Percentiles rank a stretch among this genome's conserved stretches.
These are phyloP conservation scores for Elachura formosa DNA, from an alignment of 2,113 vertebrate species.

Conservation along the genomic window DNA sequence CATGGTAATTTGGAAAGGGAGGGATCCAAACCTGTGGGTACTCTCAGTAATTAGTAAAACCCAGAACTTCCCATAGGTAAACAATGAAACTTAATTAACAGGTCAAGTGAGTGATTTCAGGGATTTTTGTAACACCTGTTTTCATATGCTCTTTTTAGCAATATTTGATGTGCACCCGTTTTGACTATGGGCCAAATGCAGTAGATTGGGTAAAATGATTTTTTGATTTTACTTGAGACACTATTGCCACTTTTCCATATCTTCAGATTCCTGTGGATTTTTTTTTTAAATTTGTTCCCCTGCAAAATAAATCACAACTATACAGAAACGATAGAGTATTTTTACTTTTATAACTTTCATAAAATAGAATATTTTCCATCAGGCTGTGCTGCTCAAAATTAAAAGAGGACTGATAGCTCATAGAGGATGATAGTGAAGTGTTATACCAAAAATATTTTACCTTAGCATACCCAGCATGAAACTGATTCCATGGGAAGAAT, in stretches of 20 bases:
- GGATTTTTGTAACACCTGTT: slow-evolving; percentile 60
- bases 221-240: background rate
- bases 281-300: background rate
- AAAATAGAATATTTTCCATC: background rate
- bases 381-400: background rate
- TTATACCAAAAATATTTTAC: background rate
- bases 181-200: background rate
- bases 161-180: background rate
- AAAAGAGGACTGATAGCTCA: background rate
- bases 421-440: background rate
- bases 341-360: background rate
- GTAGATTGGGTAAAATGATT: background rate
- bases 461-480: background rate
- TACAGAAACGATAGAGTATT: background rate
- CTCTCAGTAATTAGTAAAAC: background rate
- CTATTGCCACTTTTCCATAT: background rate
- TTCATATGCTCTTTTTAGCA: background rate
- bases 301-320: background rate
- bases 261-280: background rate
- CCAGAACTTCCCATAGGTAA: slow-evolving; percentile 50
- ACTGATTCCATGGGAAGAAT: background rate
- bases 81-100: slow-evolving; percentile 65
- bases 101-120: slow-evolving; percentile 21
- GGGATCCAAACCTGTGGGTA: background rate
- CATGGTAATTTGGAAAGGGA: slow-evolving; percentile 2